These are phyloP conservation scores for Tragelaphus buxtoni DNA, from an alignment of 2,113 vertebrate species.

Conservation along the genomic window DNA sequence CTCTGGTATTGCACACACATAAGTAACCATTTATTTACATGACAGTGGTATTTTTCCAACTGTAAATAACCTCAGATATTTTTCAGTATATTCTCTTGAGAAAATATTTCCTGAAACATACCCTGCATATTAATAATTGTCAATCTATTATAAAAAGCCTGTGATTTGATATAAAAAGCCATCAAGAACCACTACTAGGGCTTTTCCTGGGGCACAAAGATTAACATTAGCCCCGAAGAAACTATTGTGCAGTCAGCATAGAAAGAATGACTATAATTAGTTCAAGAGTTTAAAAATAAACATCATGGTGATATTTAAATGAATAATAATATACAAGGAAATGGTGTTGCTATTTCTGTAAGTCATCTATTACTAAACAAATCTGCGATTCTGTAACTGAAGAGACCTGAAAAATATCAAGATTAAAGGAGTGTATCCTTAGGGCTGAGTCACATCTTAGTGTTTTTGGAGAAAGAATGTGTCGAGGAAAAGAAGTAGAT, in stretches of 20 bases:
- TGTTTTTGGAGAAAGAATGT: not conserved
- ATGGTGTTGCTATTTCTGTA: not conserved
- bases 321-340: not conserved
- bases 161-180: not conserved
- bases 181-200: not conserved
- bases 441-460: not conserved
- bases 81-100: not conserved
- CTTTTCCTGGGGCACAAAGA: not conserved
- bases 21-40: not conserved
- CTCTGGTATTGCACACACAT: not conserved
- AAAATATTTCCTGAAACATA: not conserved
- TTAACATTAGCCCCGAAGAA: not conserved
- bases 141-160: not conserved
- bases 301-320: not conserved
- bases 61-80: not conserved
- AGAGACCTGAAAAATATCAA: not conserved
- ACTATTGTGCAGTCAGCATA: not conserved
- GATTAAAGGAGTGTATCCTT: not conserved
- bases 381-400: rapidly evolving
- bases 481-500: not conserved
- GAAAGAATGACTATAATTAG: not conserved
- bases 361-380: not conserved
- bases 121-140: not conserved
- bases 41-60: not conserved
- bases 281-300: not conserved